These are phyloP conservation scores for Pyrgilauda ruficollis DNA, from an alignment of 2,113 vertebrate species.

Conservation along the genomic window DNA sequence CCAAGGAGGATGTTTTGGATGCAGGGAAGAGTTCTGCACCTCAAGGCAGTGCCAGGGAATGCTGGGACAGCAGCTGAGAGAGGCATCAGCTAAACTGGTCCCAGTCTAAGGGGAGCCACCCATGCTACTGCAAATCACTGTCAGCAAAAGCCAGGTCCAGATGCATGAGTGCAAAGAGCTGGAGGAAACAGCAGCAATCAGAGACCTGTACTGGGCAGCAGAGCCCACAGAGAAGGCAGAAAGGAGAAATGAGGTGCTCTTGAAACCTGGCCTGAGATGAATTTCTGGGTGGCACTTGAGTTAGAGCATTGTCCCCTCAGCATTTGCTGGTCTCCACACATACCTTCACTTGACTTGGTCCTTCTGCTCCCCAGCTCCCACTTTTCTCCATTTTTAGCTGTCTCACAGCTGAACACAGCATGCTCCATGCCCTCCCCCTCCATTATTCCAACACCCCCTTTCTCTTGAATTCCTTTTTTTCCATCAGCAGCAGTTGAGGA, in stretches of 20 bases:
- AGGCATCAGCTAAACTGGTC: neutral
- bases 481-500: slow-evolving; percentile 6
- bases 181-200: neutral
- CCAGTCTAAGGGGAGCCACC: neutral
- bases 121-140: neutral
- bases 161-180: neutral
- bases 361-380: neutral
- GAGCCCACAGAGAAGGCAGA: neutral
- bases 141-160: neutral
- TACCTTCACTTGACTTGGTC: neutral
- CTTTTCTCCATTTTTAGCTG: neutral
- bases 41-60: neutral
- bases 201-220: neutral
- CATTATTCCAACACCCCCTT: neutral
- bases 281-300: neutral
- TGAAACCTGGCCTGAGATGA: neutral
- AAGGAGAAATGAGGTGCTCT: neutral
- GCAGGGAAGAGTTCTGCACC: neutral
- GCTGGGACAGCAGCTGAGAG: neutral
- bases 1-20: neutral
- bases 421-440: neutral
- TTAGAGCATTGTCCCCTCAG: neutral
- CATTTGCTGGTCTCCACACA: neutral
- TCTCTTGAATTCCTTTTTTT: neutral
- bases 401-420: neutral